Base-by-base conservation (phyloP, 1,140 invertebrate species). In the Trachelipus rathkii region DNA sequence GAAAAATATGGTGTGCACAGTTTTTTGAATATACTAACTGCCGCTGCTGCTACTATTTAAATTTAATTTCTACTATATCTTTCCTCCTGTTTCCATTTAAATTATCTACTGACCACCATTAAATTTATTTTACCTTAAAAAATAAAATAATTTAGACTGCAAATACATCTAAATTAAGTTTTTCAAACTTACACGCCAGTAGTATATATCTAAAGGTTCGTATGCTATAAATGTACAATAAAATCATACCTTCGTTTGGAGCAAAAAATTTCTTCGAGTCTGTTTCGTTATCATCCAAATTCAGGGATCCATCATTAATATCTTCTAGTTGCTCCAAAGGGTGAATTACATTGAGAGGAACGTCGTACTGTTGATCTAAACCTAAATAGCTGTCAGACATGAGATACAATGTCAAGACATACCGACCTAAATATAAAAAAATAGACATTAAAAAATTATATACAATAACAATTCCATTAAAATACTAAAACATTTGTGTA, bases 361-460 rank as follows among this genome's bases (percentile, higher is more conserved):
- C 73, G 80, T 87, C 86, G 83, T 95, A 98, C 83, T 99, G 95
- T 83, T 99, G 96, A 87, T 99, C 97, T 10, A 98, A 86, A 23
- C 95, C 96, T 43, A 99, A 86, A 83, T 98, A 97, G 72, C 91
- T 93, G 86, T 99, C 96, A 73, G 95, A 97, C 86, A 98, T 90
- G 11, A 99, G 83, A 83, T 94, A 98, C 15, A 98, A 82, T 0
- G 91, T 93, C 79, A 95, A 89, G 70, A 91, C 90, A 15, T 90
- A 86, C 11, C 89, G 88, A 43, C 94, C 94, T 90, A 85, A 77
- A 87, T 86, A 77, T 76, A 79, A 84, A 82, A 66, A 50, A 76
- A 67, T 75, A 19, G 8, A 15, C 2, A 15, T 10, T n/a, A 33
- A 33, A 24, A 21, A 73, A 6, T 15, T 21, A 73, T 19, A 50